These are phyloP conservation scores for Cryptus viduatorius DNA, from an alignment of 2,888 invertebrate genomes.

Conservation along the genomic window DNA sequence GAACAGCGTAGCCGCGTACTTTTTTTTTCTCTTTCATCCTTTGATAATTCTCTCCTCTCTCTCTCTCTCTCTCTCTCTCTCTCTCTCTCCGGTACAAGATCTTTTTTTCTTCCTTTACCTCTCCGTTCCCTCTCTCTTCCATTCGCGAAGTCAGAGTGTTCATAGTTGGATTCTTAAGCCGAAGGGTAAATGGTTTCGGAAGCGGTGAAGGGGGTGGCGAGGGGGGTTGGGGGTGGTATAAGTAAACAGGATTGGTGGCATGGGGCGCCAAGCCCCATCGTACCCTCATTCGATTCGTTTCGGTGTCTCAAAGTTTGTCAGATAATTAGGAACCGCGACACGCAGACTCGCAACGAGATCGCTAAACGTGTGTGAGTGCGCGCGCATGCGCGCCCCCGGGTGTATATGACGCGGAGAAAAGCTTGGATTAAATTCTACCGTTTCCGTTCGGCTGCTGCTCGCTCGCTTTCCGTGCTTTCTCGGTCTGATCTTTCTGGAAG, in stretches of 20 bases:
- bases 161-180: slow-evolving; percentile 20
- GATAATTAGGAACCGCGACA: slow-evolving; percentile 75
- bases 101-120: background rate
- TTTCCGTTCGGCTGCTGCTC: background rate
- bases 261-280: background rate
- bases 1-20: too few relatives aligned
- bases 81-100: background rate
- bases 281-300: slow-evolving; percentile 69
- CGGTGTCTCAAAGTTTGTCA: slow-evolving; percentile 72
- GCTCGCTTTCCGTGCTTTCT: slow-evolving; percentile 39
- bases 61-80: background rate
- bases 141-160: slow-evolving; percentile 18
- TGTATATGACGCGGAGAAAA: slow-evolving; percentile 26
- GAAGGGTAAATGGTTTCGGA: slow-evolving; percentile 6
- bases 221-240: background rate
- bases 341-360: slow-evolving; percentile 36
- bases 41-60: too few relatives aligned
- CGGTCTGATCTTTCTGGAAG: slow-evolving; percentile 62
- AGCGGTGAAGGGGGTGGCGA: background rate
- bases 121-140: slow-evolving; percentile 9
- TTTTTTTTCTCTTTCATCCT: too few relatives aligned
- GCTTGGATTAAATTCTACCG: slow-evolving; percentile 72
- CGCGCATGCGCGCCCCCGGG: too few relatives aligned
- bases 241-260: slow-evolving; percentile 22
- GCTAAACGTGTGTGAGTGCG: background rate